These are phyloP conservation scores for Mus caroli DNA, from an alignment of 2,797 vertebrate genomes.

Conservation along the genomic window DNA sequence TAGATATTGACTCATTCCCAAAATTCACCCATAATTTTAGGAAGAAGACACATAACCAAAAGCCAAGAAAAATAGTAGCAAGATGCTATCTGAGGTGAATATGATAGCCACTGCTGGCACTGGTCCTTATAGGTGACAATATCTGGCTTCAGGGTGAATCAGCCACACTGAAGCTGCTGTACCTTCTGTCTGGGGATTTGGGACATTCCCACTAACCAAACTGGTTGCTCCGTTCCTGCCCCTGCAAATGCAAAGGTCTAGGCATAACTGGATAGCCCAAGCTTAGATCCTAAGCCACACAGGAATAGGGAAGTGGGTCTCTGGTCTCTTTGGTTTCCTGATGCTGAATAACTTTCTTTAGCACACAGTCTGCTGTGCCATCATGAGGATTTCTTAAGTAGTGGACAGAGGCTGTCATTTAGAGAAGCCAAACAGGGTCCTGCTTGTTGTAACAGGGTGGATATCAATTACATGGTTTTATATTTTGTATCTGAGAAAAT, in stretches of 20 bases:
- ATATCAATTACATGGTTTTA: not conserved
- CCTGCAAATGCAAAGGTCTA: not conserved
- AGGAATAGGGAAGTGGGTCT: accelerated
- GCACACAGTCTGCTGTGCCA: not conserved
- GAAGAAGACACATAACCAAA: not conserved
- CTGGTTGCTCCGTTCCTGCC: not conserved
- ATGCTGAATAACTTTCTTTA: not conserved
- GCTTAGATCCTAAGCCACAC: not conserved
- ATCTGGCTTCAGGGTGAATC: accelerated
- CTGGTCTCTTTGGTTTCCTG: not conserved
- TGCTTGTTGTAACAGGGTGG: not conserved
- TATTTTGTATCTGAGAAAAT: slow-evolving; percentile 30
- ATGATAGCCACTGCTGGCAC: no score
- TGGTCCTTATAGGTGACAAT: no score
- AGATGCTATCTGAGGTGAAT: not conserved
- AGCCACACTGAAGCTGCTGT: not conserved
- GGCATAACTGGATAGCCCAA: not conserved
- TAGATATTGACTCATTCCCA: not conserved
- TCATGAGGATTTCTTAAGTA: not conserved
- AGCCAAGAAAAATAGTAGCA: not conserved
- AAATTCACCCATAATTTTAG: not conserved
- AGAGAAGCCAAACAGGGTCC: not conserved
- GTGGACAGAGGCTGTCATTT: not conserved
- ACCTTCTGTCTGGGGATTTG: accelerated
- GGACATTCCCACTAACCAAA: not conserved